Evolutionary conservation across 2,113 vertebrate genomes (phyloP).

Genomic region (Semicossyphus pulcher): DNA sequence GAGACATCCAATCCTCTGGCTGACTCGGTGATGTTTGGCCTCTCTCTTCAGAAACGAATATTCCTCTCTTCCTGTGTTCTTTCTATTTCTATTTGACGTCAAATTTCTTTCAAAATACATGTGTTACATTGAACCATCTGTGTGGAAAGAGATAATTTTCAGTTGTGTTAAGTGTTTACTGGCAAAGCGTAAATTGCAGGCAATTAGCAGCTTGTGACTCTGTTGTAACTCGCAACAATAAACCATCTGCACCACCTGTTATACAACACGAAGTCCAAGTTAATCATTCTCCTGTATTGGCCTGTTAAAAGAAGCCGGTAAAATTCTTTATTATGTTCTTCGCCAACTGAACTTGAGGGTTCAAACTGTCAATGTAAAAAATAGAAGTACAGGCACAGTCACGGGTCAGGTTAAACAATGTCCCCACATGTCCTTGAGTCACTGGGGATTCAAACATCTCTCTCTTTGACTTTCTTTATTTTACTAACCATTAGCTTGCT

Average conservation of each 20-base stretch:
- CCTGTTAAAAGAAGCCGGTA: too few species aligned
- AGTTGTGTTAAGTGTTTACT: not conserved
- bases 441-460: too few species aligned
- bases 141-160: not conserved
- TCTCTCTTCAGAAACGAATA: not conserved
- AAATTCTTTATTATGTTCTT: too few species aligned
- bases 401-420: too few species aligned
- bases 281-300: not conserved
- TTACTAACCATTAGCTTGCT: too few species aligned
- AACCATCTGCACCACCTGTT: slow-evolving; percentile 17
- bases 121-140: not conserved
- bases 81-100: not conserved
- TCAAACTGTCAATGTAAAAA: too few species aligned
- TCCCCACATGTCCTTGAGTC: too few species aligned
- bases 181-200: not conserved
- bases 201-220: slow-evolving; percentile 3
- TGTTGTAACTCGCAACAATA: slow-evolving; percentile 5
- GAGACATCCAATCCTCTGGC: slow-evolving; percentile 13
- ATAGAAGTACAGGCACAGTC: too few species aligned
- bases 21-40: not conserved
- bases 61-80: not conserved
- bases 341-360: too few species aligned
- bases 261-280: not conserved
- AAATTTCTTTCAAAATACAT: too few species aligned
- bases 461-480: too few species aligned